phyloP scores from a whole-genome alignment of 2,888 invertebrate species.

The Linyphia triangularis region DNA sequence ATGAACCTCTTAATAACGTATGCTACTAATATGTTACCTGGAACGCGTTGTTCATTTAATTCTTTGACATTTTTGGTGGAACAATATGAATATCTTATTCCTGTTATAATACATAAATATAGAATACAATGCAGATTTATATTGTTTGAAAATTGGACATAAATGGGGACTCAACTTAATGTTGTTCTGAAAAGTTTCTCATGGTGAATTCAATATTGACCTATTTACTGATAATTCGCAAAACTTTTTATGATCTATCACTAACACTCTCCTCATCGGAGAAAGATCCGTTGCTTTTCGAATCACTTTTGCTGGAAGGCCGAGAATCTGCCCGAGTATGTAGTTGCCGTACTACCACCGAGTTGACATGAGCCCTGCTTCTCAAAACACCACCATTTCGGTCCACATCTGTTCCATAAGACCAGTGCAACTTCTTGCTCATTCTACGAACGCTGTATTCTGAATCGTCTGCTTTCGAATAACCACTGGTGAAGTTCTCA shows the following conservation, averaged over 20 bases:
- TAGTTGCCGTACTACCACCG: background rate
- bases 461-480: background rate
- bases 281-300: conserved; percentile 18
- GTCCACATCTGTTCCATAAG: background rate
- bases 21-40: too few species aligned
- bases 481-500: conserved; percentile 8
- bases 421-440: background rate
- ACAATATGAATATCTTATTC: too few species aligned
- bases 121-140: too few species aligned
- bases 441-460: background rate
- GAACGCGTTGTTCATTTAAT: too few species aligned
- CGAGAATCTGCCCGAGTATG: background rate
- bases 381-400: conserved; percentile 1
- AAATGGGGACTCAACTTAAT: too few species aligned
- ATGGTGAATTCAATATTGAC: too few species aligned
- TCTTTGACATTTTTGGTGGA: too few species aligned
- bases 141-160: too few species aligned
- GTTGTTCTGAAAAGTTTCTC: too few species aligned
- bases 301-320: conserved; percentile 7
- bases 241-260: conserved; percentile 21
- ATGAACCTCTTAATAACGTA: too few species aligned
- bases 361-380: background rate
- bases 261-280: conserved; percentile 25
- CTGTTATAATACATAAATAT: too few species aligned
- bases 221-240: too few species aligned